Conservation (phyloP, 2,797 vertebrate species). For the Xenopus petersii region DNA sequence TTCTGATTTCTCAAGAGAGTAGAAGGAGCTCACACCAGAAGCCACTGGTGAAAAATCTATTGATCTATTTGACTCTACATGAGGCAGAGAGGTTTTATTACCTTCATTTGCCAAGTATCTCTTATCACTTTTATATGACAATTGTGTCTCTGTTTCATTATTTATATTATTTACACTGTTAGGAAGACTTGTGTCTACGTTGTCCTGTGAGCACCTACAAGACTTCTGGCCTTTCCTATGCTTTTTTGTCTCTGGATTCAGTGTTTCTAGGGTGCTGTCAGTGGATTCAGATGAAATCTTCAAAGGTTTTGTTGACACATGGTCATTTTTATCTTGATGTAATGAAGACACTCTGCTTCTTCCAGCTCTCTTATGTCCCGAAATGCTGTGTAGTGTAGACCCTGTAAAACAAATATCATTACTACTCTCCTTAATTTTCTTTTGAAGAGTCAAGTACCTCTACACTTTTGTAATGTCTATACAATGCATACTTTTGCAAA, state of each 20-base stretch:
- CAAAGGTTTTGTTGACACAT: not conserved
- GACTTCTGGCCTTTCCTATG: not conserved
- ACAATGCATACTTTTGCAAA: too few relatives aligned
- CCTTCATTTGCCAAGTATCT: not conserved
- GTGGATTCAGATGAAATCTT: not conserved
- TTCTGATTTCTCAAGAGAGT: constrained; percentile 12
- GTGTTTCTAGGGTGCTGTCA: not conserved
- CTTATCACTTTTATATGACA: not conserved
- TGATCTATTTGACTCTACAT: not conserved
- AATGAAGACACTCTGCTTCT: not conserved
- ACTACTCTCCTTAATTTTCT: not conserved
- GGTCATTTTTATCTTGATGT: not conserved
- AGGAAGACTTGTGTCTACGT: not conserved
- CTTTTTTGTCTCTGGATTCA: not conserved
- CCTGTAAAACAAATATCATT: constrained; percentile 26
- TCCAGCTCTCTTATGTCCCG: not conserved
- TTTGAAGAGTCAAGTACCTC: too few relatives aligned
- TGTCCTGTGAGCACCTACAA: constrained; percentile 1
- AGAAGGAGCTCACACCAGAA: constrained; percentile 12
- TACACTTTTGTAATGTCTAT: too few relatives aligned
- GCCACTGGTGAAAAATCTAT: constrained; percentile 4
- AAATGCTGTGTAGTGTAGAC: constrained; percentile 2
- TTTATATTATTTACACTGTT: not conserved
- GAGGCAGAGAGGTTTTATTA: not conserved
- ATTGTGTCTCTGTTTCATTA: not conserved